These are phyloP conservation scores for Sarcophilus harrisii DNA, from an alignment of 2,797 vertebrate species.

Conservation along the genomic window DNA sequence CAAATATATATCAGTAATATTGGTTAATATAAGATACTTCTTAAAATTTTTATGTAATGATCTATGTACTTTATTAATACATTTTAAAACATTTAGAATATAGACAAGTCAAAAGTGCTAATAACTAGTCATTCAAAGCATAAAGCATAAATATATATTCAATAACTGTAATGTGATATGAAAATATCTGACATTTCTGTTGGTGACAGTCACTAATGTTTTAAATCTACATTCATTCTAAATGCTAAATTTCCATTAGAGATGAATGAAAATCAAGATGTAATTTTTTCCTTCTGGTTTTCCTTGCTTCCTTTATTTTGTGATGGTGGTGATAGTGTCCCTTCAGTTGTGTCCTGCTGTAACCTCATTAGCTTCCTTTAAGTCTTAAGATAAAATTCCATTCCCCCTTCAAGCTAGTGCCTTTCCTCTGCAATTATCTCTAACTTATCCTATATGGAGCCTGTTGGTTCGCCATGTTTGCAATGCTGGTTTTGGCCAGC, in stretches of 20 bases:
- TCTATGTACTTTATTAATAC: background rate
- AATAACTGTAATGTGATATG: background rate
- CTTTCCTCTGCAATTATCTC: background rate
- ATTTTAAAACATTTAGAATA: background rate
- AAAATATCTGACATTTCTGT: background rate
- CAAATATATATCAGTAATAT: no score
- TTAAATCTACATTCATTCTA: background rate
- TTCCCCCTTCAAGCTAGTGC: background rate
- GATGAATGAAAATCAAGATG: background rate
- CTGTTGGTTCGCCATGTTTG: background rate
- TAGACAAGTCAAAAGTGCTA: background rate
- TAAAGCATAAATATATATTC: no score
- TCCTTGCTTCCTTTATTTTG: background rate
- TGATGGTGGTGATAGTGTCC: background rate
- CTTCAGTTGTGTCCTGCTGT: background rate
- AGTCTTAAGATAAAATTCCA: background rate
- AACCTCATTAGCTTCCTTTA: background rate
- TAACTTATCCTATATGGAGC: background rate
- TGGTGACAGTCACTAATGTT: background rate
- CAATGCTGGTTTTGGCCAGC: background rate
- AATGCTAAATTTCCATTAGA: background rate
- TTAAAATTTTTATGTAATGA: background rate
- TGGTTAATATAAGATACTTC: no score
- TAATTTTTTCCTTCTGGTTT: background rate
- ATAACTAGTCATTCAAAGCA: background rate